Evolutionary conservation across 2,797 vertebrate species (phyloP), one percentile per base, ranked within the genome.

Genomic region (Pipistrellus pygmaeus): DNA sequence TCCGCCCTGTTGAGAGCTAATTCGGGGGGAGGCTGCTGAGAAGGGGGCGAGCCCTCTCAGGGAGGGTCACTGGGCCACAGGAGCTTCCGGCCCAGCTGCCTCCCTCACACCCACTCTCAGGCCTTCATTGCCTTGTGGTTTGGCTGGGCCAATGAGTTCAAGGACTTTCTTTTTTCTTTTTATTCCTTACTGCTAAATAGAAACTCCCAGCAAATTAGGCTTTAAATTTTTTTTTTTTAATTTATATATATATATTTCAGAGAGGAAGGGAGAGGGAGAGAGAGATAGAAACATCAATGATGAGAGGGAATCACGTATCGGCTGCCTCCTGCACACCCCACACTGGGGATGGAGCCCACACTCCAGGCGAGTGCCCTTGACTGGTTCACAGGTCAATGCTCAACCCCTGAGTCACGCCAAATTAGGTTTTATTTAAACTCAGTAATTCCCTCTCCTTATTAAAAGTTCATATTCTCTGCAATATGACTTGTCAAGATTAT

Each of bases 381-480:
- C 25, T 62, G 60, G 25, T 30, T 62, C 60, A 62, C 27, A 62
- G 60, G 60, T 30, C 60, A 30, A 6, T 30, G 60, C 13, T 30
- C 25, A 62, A 14, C 27, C 60, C 13, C 60, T 30, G 60, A 62
- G 60, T 30, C 60, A 30, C 2, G 12, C 60, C 35, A 93, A 60
- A 84, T 88, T 73, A 73, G 7, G 10, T 88, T 71, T 88, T 69
- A 89, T 48, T 90, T 66, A 81, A 96, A 53, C 17, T 82, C 48
- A 60, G 0, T 71, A 57, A 88, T 44, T 91, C 8, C 53, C 4
- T 55, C 14, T 93, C 51, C 66, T 87, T 85, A 72, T 80, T 82
- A 80, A 78, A 95, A 90, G 4, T 13, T n/a, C 27, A 23, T 73
- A n/a, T 91, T 94, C 91, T 91, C 62, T 87, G n/a, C 51, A 71